Base-by-base conservation (phyloP, 1,140 invertebrate species). In the Drosophila sp. region DNA sequence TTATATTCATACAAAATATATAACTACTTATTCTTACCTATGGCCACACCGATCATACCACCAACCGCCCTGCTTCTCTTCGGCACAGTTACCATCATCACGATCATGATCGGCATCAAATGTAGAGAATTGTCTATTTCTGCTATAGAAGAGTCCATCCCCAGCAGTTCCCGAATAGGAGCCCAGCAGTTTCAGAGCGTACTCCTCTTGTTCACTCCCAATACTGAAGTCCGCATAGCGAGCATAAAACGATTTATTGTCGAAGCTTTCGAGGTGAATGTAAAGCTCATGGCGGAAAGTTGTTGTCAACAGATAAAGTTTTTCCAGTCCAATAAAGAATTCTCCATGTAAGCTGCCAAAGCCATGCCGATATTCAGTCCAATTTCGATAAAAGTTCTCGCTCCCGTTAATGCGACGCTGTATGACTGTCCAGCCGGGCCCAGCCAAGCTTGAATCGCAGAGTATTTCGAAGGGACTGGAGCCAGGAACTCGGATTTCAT, bases 291-390 rank as follows among this genome's bases (percentile, higher is more conserved):
- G 7, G 4, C 34, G 7, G 34, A 64, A 50, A 0, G 34, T 16
- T 5, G 21, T 6, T 0, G 57, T 69, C 25, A 74, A 14, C 0
- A 4, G 8, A 7, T 61, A n/a, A 1, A 74, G 29, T 9, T 69
- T 69, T 36, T 74, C 54, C 64, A 72, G 0, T 11, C 69, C 69
- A 1, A 65, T 54, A 2, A 65, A 72, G 45, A 72, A 72, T 16
- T 72, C 69, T 3, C 53, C 61, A 3, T 43, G 6, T 11, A 65
- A 25, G 14, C 16, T 9, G 11, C 69, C 69, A 13, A 72, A 72
- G 5, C 69, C 69, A 3, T 45, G 4, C 0, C 62, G 51, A 38
- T 72, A 72, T 1, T 72, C 62, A 4, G 18, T 43, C 69, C 69
- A 72, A 27, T 62, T 72, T 0, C 69, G 62, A 58, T 58, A 62